Evolutionary conservation across 2,888 invertebrate species (phyloP).

Genomic region (Germaria angustata): DNA sequence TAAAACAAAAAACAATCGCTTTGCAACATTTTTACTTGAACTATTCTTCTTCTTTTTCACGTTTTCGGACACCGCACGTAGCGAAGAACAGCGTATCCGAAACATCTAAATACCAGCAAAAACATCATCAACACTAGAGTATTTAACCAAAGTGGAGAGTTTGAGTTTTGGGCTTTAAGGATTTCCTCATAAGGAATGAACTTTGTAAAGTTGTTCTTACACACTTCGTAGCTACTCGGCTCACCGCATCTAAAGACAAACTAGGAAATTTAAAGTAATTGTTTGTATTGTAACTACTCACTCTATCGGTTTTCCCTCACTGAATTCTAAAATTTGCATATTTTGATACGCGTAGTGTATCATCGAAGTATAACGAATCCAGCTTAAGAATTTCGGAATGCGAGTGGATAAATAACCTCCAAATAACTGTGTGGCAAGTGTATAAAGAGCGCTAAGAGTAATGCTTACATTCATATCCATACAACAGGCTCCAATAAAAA

Average conservation of each 20-base stretch:
- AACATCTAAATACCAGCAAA: conserved; percentile 85
- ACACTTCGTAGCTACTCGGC: conserved; percentile 83
- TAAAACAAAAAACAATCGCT: too few relatives aligned
- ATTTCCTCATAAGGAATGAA: conserved; percentile 85
- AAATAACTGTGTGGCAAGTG: conserved; percentile 87
- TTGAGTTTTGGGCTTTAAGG: conserved; percentile 84
- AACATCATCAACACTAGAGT: conserved; percentile 86
- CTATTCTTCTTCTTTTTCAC: too few relatives aligned
- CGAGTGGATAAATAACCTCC: conserved; percentile 87
- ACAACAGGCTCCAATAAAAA: conserved; percentile 89
- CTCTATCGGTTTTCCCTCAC: too few relatives aligned
- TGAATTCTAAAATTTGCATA: conserved; percentile 89
- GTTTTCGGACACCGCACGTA: conserved; percentile 75
- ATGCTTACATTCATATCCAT: conserved; percentile 89
- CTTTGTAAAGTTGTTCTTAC: conserved; percentile 81
- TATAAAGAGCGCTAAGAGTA: conserved; percentile 88
- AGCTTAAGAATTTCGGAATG: conserved; percentile 86
- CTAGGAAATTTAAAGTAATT: too few relatives aligned
- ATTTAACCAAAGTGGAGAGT: conserved; percentile 86
- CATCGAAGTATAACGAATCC: conserved; percentile 88
- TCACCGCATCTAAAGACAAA: too few relatives aligned
- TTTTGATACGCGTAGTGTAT: conserved; percentile 90
- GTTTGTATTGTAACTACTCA: too few relatives aligned
- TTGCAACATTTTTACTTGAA: too few relatives aligned
- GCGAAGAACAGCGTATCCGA: conserved; percentile 87